phyloP scores from a whole-genome alignment of 2,113 vertebrate genomes.

The Paracanthobrama guichenoti region DNA sequence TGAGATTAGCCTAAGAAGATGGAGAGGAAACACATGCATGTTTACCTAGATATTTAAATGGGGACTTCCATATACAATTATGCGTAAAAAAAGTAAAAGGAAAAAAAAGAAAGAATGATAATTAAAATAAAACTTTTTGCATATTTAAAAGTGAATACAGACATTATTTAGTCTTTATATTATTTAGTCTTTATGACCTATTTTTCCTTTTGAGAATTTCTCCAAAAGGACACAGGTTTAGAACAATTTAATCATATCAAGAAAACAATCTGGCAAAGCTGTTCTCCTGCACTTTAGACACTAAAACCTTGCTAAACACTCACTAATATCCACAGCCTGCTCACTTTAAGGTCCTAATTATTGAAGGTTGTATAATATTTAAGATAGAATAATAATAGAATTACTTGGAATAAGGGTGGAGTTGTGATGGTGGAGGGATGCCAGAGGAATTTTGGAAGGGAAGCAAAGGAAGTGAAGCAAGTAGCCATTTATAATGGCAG shows the following conservation, averaged over 20 bases:
- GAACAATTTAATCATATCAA: neutral
- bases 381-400: neutral
- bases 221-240: neutral
- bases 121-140: neutral
- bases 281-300: neutral
- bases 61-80: slow-evolving; percentile 10
- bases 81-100: neutral
- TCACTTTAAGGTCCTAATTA: neutral
- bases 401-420: neutral
- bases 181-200: neutral
- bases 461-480: neutral
- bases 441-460: neutral
- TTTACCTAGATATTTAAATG: slow-evolving; percentile 25
- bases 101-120: neutral
- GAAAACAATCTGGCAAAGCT: neutral
- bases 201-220: neutral
- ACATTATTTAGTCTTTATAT: neutral
- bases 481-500: no score
- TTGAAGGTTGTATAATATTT: slow-evolving; percentile 22
- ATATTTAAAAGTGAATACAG: neutral
- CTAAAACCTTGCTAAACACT: neutral
- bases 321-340: neutral
- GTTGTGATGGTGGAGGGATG: neutral
- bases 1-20: slow-evolving; percentile 66
- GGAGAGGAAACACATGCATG: slow-evolving; percentile 48